Evolutionary conservation across 2,888 invertebrate genomes (phyloP).

Genomic region (Helobdella robusta): DNA sequence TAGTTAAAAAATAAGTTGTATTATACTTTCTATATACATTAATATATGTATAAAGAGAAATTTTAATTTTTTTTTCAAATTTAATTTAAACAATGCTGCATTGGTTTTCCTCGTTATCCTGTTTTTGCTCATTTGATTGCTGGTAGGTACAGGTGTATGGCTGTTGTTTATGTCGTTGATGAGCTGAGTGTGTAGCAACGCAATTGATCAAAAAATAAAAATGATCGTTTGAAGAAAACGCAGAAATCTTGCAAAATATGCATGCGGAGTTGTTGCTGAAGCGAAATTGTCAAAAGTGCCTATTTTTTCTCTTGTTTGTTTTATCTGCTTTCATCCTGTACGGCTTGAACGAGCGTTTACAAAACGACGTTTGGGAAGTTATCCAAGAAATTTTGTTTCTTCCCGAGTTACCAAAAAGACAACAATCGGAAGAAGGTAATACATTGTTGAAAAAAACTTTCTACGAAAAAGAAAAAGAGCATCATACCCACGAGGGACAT

Average conservation of each 20-base stretch:
- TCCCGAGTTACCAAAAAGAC: background rate
- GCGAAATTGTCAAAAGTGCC: background rate
- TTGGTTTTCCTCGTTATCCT: too few relatives aligned
- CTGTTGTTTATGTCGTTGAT: too few relatives aligned
- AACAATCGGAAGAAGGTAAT: background rate
- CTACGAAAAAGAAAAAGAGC: background rate
- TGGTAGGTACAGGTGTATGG: too few relatives aligned
- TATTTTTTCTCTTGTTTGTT: background rate
- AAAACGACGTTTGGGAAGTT: background rate
- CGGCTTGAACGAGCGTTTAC: background rate
- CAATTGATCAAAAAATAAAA: background rate
- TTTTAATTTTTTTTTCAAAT: too few relatives aligned
- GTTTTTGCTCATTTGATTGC: too few relatives aligned
- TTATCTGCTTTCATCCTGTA: background rate
- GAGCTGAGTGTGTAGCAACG: too few relatives aligned
- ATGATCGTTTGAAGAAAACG: background rate
- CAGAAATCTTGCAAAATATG: background rate
- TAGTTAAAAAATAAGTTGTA: too few relatives aligned
- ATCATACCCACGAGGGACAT: constrained; percentile 20
- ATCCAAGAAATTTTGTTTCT: background rate
- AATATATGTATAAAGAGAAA: too few relatives aligned
- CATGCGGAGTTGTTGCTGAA: too few relatives aligned
- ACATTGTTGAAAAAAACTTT: background rate
- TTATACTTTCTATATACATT: too few relatives aligned
- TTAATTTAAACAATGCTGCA: too few relatives aligned